Base-by-base conservation (phyloP, 2,797 vertebrate species). In the Sitta carolinensis region DNA sequence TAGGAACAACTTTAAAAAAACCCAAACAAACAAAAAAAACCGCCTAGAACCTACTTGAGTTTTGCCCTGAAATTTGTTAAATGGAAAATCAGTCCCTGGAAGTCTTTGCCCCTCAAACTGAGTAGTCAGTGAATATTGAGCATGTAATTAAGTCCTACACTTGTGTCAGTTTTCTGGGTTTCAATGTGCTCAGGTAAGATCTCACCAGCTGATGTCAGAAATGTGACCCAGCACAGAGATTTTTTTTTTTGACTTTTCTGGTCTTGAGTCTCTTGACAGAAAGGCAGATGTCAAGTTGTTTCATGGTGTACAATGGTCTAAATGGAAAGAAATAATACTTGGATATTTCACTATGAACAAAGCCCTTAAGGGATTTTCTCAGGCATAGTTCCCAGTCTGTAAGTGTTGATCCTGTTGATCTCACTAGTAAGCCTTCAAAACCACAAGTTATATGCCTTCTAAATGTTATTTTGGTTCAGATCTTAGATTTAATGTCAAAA, bases 131-230 rank as follows among this genome's bases (percentile, higher is more conserved):
- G 61, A 57, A 47, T 72, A 51, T 5, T 68, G 58, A 75, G 47
- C 0, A 0, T 2, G 0, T 69, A 10, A 42, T 78, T 75, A 51
- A 62, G 43, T 51, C 26, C 22, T 15, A 3, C 0, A 1, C 32
- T 77, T 59, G 1, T 54, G 5, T 51, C 29, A 13, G 23, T 36
- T 89, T 29, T 77, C 19, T 70, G 57, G 16, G 23, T 80, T 93
- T 84, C 8, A 1, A 0, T 25, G 34, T 3, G 0, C 45, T 89
- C 15, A n/a, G 34, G 67, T 10, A 47, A 83, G 29, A 25, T 48
- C 18, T 76, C 70, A 55, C 48, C 52, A 84, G 48, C 29, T 84
- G 45, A 54, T 85, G 54, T 36, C 61, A 64, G 34, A 80, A 64
- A 16, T 34, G 38, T 43, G 22, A 13, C 45, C 68, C 85, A 70